Base-by-base conservation (phyloP, 2,113 vertebrate genomes). In the Strix uralensis region DNA sequence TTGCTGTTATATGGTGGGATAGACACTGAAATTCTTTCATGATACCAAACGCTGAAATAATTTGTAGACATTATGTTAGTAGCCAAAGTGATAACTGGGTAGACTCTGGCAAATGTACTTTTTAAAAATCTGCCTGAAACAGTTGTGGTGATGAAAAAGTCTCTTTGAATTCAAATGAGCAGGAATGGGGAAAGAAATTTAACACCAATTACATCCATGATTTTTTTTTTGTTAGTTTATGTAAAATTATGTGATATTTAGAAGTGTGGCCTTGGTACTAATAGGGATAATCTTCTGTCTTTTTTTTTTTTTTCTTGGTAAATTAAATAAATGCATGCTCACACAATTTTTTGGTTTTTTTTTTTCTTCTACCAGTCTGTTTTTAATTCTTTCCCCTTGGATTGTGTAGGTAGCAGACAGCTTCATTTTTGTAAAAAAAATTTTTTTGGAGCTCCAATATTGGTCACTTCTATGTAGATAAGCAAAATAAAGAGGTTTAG, bases 1-100 rank as follows among this genome's bases (percentile, higher is more conserved):
- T 70, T 1, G 1, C 55, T 86, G 54, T 38, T 80, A 4, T 1
- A 17, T 1, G 2, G 29, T 25, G 52, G 30, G 59, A 10, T 8
- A 66, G 58, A 22, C 7, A 7, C 10, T 30, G 67, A 70, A 32
- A 46, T 66, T 66, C 69, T 54, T 54, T 62, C 5, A 2, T 32
- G 34, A 15, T 52, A n/a, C 5, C 30, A 46, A 77, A 49, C 8
- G 15, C 40, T 70, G 51, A 54, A 91, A 38, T 59, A 70, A 38
- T 34, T 27, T 62, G 12, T 44, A n/a, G 44, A 27, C 2, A 1
- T 71, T 23, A 27, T 55, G 21, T 59, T 66, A 66, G 62, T 66
- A 59, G 58, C 32, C n/a, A 32, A 36, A 40, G 25, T 62, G 29
- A 30, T 81, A 57, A 88, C 44, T 52, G 36, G 23, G 27, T 29